Conservation (phyloP, 2,888 invertebrate genomes). For the Geophilus truncorum region DNA sequence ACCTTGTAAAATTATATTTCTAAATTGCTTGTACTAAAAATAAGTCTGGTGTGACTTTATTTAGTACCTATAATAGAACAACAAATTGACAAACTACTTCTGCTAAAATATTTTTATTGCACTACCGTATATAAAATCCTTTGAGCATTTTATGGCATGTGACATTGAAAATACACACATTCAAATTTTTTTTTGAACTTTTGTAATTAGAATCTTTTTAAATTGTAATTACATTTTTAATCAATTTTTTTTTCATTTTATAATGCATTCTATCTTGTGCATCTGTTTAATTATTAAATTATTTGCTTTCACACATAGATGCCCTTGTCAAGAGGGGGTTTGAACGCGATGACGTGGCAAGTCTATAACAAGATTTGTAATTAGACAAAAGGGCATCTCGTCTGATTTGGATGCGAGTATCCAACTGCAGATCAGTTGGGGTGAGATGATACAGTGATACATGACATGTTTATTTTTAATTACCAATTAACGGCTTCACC, state of each 20-base stretch:
- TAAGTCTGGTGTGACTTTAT: neutral
- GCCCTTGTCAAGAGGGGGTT: neutral
- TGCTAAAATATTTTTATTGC: too few relatives aligned
- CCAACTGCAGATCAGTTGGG: conserved; percentile 10
- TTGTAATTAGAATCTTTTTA: too few relatives aligned
- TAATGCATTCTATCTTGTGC: neutral
- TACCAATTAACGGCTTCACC: neutral
- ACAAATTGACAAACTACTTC: too few relatives aligned
- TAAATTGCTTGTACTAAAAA: neutral
- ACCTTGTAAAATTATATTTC: neutral
- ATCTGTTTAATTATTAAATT: neutral
- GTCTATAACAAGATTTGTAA: neutral
- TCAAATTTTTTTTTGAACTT: too few relatives aligned
- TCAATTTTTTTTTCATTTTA: neutral
- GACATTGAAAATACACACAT: too few relatives aligned
- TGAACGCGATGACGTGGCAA: neutral
- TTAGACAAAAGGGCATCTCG: neutral
- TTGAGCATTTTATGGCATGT: too few relatives aligned
- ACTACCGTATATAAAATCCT: too few relatives aligned
- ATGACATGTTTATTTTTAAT: conserved; percentile 10
- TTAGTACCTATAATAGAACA: too few relatives aligned
- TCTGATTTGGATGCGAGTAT: neutral
- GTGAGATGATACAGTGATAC: neutral
- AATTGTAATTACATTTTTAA: neutral
- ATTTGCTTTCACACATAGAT: neutral